Evolutionary conservation across 1,140 invertebrate genomes (phyloP), one percentile per base, ranked within the genome.

Genomic region (Drosophila leontia): DNA sequence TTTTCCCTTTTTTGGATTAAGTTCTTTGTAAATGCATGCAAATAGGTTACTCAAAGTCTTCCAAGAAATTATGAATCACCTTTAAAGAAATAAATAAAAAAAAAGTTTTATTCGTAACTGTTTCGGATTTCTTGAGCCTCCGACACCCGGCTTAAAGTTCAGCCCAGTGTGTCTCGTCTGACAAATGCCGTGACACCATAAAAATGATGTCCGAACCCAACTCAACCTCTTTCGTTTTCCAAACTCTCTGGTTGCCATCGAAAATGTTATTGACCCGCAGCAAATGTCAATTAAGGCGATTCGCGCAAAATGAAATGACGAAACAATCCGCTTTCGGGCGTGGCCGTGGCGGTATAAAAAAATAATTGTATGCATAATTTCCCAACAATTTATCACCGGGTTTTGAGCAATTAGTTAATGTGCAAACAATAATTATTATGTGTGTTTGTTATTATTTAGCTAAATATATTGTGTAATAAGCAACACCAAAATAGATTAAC

Each of bases 191-290:
- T 84, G 67, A 70, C 62, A 70, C 62, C 48, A 45, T 53, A 70
- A 67, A 67, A 55, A 29, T 11, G 29, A 69, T 67, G 67, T 55
- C 62, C 39, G 32, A 67, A 67, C 67, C 67, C 67, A 41, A 56
- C 59, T 75, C 70, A 75, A 76, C 60, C 39, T 70, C 39, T 71
- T 37, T 61, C 44, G 9, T 11, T 29, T 29, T 19, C 15, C 7
- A 17, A 11, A 15, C 35, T 37, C 44, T 39, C 51, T 39, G 37
- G 37, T 50, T 51, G 45, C 59, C 17, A 39, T 41, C 37, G 37
- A 26, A 68, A 75, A 55, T 67, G 82, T 86, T 86, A 79, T 85
- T 85, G 82, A 85, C 82, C 82, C 72, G 70, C 57, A 70, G 26
- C 32, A 47, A 45, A 47, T 70, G 80, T 83, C 75, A 85, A 85